Percentiles rank a stretch among this genome's conserved stretches.
phyloP scores from a whole-genome alignment of 2,797 vertebrate genomes.

The Cynopterus sphinx region DNA sequence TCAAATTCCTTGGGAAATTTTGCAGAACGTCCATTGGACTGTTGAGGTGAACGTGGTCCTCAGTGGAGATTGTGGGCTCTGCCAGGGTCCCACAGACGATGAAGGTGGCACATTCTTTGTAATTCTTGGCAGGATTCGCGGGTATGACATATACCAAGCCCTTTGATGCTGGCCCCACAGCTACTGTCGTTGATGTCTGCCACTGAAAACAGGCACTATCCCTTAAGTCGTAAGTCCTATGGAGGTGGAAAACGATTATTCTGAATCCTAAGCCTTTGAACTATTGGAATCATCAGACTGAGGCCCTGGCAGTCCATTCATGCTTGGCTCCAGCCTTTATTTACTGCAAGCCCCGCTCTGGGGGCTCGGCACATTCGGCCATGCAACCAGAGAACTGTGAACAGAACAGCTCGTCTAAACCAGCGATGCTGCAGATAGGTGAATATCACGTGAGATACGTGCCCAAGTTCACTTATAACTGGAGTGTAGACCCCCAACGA shows the following conservation, averaged over 20 bases:
- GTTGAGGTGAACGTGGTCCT: background rate
- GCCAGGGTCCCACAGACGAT: fast-evolving
- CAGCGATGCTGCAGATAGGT: background rate
- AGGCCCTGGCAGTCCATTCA: fast-evolving
- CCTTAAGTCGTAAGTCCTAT: too few relatives aligned
- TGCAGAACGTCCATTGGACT: background rate
- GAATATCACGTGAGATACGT: background rate
- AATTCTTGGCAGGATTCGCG: background rate
- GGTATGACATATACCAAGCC: background rate
- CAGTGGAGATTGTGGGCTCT: background rate
- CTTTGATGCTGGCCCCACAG: background rate
- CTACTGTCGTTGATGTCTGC: background rate
- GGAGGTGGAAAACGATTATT: background rate
- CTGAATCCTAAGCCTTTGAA: background rate
- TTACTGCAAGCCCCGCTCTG: background rate
- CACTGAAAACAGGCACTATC: background rate
- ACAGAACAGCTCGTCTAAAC: background rate
- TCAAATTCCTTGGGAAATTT: background rate
- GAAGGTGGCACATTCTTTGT: background rate
- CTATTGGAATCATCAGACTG: background rate
- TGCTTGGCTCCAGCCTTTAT: background rate
- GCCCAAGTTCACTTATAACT: background rate
- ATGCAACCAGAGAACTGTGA: background rate
- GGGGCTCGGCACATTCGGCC: background rate
- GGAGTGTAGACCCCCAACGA: background rate